Conservation (phyloP, 2,113 vertebrate species). For the Cinclus mexicanus region DNA sequence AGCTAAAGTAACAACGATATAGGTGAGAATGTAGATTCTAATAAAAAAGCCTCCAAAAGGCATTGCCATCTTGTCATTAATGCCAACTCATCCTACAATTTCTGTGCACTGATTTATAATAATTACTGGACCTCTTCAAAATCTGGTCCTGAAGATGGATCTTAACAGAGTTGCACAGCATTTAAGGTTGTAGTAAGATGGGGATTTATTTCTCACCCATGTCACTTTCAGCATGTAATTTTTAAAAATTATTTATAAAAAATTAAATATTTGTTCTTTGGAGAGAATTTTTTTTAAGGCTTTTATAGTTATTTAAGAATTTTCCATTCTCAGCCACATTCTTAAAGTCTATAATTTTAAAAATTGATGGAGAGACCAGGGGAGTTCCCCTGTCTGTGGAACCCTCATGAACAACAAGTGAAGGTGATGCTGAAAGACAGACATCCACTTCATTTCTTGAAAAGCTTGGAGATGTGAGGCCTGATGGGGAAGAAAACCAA, state of each 20-base stretch:
- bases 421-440: neutral
- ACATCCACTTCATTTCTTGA: neutral
- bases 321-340: neutral
- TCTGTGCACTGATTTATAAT: neutral
- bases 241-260: neutral
- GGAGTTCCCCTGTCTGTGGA: neutral
- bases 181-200: neutral
- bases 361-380: neutral
- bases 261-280: neutral
- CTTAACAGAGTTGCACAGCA: neutral
- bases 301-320: neutral
- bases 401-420: neutral
- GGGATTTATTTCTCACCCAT: neutral
- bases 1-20: neutral
- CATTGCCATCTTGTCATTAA: neutral
- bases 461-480: neutral
- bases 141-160: neutral
- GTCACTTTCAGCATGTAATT: neutral
- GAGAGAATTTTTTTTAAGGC: neutral
- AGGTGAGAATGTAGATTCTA: neutral
- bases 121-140: neutral
- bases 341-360: neutral
- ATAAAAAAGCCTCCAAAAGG: neutral
- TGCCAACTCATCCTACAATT: neutral
- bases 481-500: neutral